A percentile compares a stretch with the other conserved stretches of the same genome.
phyloP scores from a whole-genome alignment of 2,797 vertebrate genomes.

The Pygocentrus nattereri region DNA sequence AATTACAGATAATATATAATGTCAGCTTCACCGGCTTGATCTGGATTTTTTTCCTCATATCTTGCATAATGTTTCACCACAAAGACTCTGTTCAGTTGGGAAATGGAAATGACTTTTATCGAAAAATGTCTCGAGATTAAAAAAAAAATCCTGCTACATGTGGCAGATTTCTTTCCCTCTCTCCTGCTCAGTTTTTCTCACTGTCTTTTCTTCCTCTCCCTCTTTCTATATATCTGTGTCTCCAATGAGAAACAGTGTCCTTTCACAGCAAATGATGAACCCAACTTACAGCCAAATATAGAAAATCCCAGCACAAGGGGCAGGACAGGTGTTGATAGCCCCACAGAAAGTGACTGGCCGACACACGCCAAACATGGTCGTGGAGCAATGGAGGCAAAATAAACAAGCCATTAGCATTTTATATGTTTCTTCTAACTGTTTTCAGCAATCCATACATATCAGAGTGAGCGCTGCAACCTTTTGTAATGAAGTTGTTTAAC shows the following conservation, averaged over 20 bases:
- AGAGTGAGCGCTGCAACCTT: background rate
- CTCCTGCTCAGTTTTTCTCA: background rate
- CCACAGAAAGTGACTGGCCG: slow-evolving; percentile 74
- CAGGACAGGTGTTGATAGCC: slow-evolving; percentile 81
- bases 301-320: slow-evolving; percentile 83
- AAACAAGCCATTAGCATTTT: slow-evolving; percentile 66
- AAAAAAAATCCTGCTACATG: slow-evolving; percentile 4
- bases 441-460: slow-evolving; percentile 52
- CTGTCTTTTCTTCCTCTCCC: slow-evolving; percentile 6
- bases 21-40: slow-evolving; percentile 46
- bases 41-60: slow-evolving; percentile 26
- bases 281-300: slow-evolving; percentile 83
- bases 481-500: background rate
- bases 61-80: slow-evolving; percentile 43
- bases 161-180: slow-evolving; percentile 2
- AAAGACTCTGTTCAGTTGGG: slow-evolving; percentile 28
- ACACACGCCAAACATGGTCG: slow-evolving; percentile 81
- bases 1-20: slow-evolving; percentile 48
- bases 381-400: slow-evolving; percentile 72
- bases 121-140: slow-evolving; percentile 39
- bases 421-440: slow-evolving; percentile 57
- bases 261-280: slow-evolving; percentile 67
- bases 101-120: slow-evolving; percentile 41
- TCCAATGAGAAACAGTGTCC: slow-evolving; percentile 66
- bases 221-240: slow-evolving; percentile 7